Percentiles rank a stretch among this genome's conserved stretches.
phyloP scores from a whole-genome alignment of 2,888 invertebrate species.

The Ophonus ardosiacus region DNA sequence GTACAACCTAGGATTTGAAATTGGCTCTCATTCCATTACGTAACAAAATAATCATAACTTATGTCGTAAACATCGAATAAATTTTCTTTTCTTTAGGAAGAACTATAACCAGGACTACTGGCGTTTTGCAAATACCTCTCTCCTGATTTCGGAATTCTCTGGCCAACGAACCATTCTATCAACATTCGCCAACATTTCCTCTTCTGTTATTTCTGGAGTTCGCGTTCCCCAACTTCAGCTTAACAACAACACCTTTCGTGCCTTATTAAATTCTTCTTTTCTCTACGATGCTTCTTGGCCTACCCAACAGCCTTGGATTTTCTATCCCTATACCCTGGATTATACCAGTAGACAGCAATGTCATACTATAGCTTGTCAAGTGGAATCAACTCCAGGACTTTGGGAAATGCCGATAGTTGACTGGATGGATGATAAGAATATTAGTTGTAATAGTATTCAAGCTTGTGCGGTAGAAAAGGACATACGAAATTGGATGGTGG shows the following conservation, averaged over 20 bases:
- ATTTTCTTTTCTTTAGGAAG: slow-evolving; percentile 61
- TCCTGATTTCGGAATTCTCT: slow-evolving; percentile 72
- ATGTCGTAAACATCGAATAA: background rate
- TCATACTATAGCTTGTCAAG: slow-evolving; percentile 77
- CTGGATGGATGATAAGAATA: slow-evolving; percentile 75
- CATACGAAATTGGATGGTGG: slow-evolving; percentile 74
- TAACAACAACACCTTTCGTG: slow-evolving; percentile 78
- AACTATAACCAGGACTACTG: slow-evolving; percentile 71
- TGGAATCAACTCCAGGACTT: slow-evolving; percentile 78
- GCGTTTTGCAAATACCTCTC: slow-evolving; percentile 69
- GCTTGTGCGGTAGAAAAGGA: slow-evolving; percentile 74
- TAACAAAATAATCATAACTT: no score
- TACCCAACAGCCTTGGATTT: slow-evolving; percentile 75
- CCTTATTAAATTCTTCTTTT: slow-evolving; percentile 77
- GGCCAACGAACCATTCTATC: slow-evolving; percentile 72
- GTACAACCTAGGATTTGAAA: slow-evolving; percentile 80
- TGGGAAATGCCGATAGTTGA: slow-evolving; percentile 84
- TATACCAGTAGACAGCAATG: slow-evolving; percentile 79
- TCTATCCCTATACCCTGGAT: slow-evolving; percentile 85
- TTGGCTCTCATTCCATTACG: slow-evolving; percentile 84
- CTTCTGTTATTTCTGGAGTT: slow-evolving; percentile 71
- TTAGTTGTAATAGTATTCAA: slow-evolving; percentile 80
- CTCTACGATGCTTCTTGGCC: slow-evolving; percentile 82
- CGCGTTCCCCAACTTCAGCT: slow-evolving; percentile 80
- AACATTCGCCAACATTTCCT: slow-evolving; percentile 73